Percentiles rank a stretch among this genome's conserved stretches.
These are phyloP conservation scores for Labeo rohita DNA, from an alignment of 2,113 vertebrate species.

Conservation along the genomic window DNA sequence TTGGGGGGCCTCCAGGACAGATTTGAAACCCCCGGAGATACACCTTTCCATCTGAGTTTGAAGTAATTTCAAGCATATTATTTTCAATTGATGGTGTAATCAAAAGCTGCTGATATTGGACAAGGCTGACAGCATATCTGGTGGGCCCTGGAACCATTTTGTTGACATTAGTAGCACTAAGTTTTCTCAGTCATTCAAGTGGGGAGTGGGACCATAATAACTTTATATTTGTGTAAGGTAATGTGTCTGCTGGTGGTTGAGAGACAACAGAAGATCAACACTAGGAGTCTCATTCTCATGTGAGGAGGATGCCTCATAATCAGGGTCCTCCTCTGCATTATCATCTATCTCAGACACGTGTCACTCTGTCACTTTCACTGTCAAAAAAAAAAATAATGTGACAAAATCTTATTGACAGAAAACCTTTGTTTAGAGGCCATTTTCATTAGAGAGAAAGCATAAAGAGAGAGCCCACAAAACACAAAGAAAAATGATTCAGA, in stretches of 20 bases:
- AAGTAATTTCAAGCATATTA: not conserved
- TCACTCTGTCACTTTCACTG: not conserved
- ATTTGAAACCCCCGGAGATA: no score
- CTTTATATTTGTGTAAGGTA: not conserved
- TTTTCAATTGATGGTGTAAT: not conserved
- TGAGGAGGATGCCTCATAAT: not conserved
- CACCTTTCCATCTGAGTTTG: not conserved
- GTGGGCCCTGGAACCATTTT: not conserved
- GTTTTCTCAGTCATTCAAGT: not conserved
- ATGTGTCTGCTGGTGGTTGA: not conserved
- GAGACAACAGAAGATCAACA: not conserved
- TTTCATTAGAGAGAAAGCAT: not conserved
- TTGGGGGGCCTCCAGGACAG: no score
- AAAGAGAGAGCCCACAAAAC: not conserved
- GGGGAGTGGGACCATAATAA: not conserved
- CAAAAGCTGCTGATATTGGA: not conserved
- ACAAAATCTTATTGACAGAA: not conserved
- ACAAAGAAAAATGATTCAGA: no score
- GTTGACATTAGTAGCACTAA: not conserved
- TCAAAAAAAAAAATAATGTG: not conserved
- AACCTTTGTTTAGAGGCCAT: not conserved
- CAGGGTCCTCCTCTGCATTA: not conserved
- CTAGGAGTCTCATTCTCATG: not conserved
- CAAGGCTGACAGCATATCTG: not conserved
- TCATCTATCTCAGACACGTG: not conserved